phyloP scores from a whole-genome alignment of 2,797 vertebrate species.

The Smutsia gigantea region DNA sequence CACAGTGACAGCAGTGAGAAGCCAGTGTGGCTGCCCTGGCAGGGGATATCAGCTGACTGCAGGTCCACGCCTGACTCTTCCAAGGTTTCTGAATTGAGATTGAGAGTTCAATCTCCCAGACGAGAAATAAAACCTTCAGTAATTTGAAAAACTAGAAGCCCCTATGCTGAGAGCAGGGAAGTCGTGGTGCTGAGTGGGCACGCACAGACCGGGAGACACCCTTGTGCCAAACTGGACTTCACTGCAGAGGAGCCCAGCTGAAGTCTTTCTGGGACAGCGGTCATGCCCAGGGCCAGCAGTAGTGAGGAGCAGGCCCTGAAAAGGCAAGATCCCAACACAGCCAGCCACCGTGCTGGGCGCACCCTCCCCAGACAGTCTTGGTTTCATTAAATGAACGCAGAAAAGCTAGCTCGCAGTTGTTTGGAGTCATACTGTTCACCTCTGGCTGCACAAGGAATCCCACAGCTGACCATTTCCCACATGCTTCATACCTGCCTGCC shows the following conservation, averaged over 20 bases:
- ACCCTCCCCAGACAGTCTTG: background rate
- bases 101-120: background rate
- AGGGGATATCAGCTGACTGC: background rate
- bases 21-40: background rate
- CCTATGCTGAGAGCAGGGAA: background rate
- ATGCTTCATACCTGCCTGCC: background rate
- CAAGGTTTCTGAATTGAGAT: background rate
- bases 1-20: too few species aligned
- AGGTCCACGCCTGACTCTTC: background rate
- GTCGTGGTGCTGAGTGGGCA: fast-evolving
- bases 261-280: fast-evolving
- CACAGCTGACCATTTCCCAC: too few species aligned
- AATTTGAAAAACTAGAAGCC: background rate
- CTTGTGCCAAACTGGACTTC: fast-evolving
- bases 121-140: background rate
- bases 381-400: background rate
- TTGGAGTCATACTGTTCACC: fast-evolving
- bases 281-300: fast-evolving
- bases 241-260: background rate
- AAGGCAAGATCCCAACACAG: fast-evolving
- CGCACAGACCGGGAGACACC: fast-evolving
- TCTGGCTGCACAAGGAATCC: background rate
- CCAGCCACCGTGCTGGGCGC: fast-evolving
- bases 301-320: fast-evolving
- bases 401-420: background rate